Base-by-base conservation (phyloP, 2,797 vertebrate species). In the Spondyliosoma cantharus region DNA sequence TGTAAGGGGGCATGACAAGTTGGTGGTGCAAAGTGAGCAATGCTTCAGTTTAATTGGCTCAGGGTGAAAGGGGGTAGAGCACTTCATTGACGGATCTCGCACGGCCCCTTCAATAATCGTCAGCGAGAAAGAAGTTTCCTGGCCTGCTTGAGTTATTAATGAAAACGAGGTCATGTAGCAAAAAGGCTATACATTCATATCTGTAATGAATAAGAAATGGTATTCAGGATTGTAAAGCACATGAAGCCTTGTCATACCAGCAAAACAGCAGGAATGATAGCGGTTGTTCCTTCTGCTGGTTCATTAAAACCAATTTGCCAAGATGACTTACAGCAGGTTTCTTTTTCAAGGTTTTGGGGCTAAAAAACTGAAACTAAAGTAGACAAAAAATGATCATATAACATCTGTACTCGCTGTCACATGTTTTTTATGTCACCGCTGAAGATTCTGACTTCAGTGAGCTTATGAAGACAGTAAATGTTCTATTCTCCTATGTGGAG, bases 21-120 rank as follows among this genome's bases (percentile, higher is more conserved):
- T 82, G 71, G 71, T 58, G 65, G 50, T 54, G 76, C 63, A 78
- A 72, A 88, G 68, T 68, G 71, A 82, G 85, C 61, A 76, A 76
- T 86, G n/a, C 54, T 82, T 87, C 56, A 73, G n/a, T 71, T 82
- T 86, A 88, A 90, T 86, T 90, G 87, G 76, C 82, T 37, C 9
- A 22, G 70, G 73, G 59, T 77, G 76, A 76, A 53, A 37, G 6
- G 29, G 63, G 71, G 14, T 56, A 16, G 3, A 76, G 49, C 61
- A 19, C 46, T 58, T 52, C 75, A 84, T 70, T 86, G 80, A 85
- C 58, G 72, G 82, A 81, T 68, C 50, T 73, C 73, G 49, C 71
- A 46, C 42, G 46, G 60, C 25, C 27, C 17, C 68, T 75, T 83
- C 79, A 73, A 16, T 63, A 79, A 84, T 72, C 71, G 72, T 74